Conservation (phyloP, 2,113 vertebrate genomes). For the Boleophthalmus pectinirostris region DNA sequence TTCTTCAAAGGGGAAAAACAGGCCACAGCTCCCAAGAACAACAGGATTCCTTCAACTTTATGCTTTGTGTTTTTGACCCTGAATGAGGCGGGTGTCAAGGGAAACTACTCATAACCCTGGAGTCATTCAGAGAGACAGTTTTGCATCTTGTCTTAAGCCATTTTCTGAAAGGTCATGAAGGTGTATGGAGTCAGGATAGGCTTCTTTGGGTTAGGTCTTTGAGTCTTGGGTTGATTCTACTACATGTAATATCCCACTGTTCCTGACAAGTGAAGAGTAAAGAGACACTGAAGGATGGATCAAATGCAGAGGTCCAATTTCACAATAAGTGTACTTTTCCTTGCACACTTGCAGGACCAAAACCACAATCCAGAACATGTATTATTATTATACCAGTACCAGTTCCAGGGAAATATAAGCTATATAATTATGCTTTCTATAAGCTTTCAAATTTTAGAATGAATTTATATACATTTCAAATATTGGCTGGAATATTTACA, state of each 20-base stretch:
- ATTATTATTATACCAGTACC: no score
- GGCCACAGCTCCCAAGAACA: constrained; percentile 35
- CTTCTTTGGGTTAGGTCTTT: no score
- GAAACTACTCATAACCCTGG: background rate
- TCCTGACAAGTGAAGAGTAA: background rate
- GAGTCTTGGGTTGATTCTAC: background rate
- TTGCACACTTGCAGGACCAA: background rate
- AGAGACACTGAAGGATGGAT: no score
- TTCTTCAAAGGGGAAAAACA: constrained; percentile 54
- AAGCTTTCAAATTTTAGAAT: background rate
- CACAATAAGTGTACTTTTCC: background rate
- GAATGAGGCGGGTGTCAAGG: constrained; percentile 14
- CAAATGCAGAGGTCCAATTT: no score
- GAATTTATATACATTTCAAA: background rate
- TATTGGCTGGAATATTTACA: background rate
- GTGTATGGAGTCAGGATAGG: no score
- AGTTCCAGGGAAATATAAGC: background rate
- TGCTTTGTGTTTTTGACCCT: constrained; percentile 13
- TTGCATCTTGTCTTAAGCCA: background rate
- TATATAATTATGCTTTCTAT: no score
- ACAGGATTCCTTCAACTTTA: constrained; percentile 17
- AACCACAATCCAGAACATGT: background rate
- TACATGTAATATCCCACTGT: background rate
- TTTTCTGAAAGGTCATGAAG: background rate
- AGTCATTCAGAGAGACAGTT: background rate